Evolutionary conservation across 2,888 invertebrate species (phyloP).

Genomic region (Phyllotreta striolata): DNA sequence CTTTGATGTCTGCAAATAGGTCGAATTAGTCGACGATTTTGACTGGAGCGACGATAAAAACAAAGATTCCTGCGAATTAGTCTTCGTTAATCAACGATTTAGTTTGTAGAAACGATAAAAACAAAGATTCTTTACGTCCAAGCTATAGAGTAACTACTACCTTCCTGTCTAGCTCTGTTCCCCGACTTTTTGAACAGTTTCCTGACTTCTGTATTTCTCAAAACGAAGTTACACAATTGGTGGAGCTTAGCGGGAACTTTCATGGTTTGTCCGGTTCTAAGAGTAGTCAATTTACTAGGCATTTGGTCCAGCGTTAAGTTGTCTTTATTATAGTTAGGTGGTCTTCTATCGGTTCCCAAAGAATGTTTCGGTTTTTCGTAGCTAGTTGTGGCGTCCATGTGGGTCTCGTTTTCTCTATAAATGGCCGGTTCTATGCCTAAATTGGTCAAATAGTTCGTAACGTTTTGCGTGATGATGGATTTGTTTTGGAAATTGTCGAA

Average conservation of each 20-base stretch:
- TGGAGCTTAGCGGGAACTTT: conserved; percentile 76
- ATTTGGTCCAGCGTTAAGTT: conserved; percentile 12
- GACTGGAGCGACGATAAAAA: no score
- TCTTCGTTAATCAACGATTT: no score
- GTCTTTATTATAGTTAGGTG: conserved; percentile 5
- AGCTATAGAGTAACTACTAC: conserved; percentile 63
- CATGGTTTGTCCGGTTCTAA: conserved; percentile 72
- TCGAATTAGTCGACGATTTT: no score
- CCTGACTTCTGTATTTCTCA: conserved; percentile 75
- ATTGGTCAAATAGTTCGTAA: conserved; percentile 6
- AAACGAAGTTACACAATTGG: conserved; percentile 73
- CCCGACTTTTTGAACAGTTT: conserved; percentile 90
- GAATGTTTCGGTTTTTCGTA: background rate
- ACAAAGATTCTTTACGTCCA: background rate
- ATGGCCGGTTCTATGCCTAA: conserved; percentile 7
- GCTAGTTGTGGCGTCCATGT: background rate
- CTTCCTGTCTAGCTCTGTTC: conserved; percentile 79
- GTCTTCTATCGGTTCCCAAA: background rate
- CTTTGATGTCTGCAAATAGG: conserved; percentile 65
- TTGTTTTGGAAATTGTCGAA: conserved; percentile 23
- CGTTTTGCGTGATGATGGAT: conserved; percentile 24
- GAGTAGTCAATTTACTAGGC: conserved; percentile 60
- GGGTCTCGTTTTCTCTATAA: background rate
- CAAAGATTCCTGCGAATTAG: no score
- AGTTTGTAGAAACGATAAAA: background rate